A percentile compares a stretch with the other conserved stretches of the same genome.
These are phyloP conservation scores for Ceyx cyanopectus DNA, from an alignment of 2,113 vertebrate species.

Conservation along the genomic window DNA sequence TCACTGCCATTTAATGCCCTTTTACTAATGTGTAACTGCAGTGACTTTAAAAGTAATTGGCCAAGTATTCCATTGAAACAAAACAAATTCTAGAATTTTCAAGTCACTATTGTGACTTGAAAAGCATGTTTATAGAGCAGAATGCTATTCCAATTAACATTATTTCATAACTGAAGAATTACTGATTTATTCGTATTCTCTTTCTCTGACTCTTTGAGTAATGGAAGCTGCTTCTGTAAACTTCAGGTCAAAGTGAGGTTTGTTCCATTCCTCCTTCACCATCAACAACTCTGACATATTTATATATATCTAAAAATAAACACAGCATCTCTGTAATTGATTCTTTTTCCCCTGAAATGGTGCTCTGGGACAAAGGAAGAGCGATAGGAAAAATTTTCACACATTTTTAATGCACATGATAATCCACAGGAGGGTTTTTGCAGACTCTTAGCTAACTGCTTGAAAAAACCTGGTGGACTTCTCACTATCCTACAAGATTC, in stretches of 20 bases:
- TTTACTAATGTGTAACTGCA: not conserved
- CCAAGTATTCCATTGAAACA: not conserved
- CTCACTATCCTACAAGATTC: not conserved
- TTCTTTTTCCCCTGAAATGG: not conserved
- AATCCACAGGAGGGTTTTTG: not conserved
- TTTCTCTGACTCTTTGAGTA: not conserved
- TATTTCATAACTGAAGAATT: conserved; percentile 23
- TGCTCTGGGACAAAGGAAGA: not conserved
- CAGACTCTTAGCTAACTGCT: not conserved
- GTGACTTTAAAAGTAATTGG: not conserved
- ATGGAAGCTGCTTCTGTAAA: not conserved
- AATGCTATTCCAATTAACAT: not conserved
- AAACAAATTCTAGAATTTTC: not conserved
- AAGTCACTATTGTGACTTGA: not conserved
- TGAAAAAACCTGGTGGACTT: conserved; percentile 5
- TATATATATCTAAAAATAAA: not conserved
- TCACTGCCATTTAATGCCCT: not conserved
- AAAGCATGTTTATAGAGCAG: not conserved
- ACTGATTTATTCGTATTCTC: not conserved
- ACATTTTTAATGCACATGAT: not conserved
- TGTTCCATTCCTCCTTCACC: not conserved
- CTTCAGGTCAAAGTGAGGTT: not conserved
- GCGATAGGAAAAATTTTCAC: not conserved
- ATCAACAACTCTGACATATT: not conserved
- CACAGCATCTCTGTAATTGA: not conserved